phyloP scores from a whole-genome alignment of 2,113 vertebrate genomes.

The Lasiurus cinereus region DNA sequence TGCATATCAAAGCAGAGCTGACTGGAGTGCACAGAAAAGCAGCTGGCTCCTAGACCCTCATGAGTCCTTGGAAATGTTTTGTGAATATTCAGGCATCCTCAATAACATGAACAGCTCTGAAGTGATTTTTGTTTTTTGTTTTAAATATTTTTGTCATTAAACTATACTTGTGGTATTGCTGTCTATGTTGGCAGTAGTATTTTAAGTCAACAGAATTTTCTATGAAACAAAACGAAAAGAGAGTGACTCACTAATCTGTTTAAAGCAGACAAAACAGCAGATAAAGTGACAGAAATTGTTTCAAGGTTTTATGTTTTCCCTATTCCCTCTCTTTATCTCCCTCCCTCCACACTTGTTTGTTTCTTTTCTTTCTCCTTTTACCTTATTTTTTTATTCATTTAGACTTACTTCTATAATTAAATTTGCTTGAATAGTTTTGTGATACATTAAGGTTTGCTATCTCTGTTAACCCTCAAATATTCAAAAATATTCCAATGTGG shows the following conservation, averaged over 20 bases:
- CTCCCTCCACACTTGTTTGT: not conserved
- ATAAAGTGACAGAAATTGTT: conserved; percentile 76
- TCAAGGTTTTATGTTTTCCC: conserved; percentile 60
- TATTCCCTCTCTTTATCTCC: too few species aligned
- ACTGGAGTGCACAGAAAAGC: not conserved
- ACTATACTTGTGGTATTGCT: conserved; percentile 52
- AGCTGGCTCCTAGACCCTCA: not conserved
- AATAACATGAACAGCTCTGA: not conserved
- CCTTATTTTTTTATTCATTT: not conserved
- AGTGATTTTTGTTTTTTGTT: conserved; percentile 32
- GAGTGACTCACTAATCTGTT: conserved; percentile 75
- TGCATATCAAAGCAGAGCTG: not conserved
- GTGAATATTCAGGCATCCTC: not conserved
- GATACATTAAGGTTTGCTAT: conserved; percentile 45
- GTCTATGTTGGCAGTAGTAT: conserved; percentile 65
- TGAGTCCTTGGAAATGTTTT: not conserved
- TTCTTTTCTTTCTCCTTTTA: not conserved
- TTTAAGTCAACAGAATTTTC: conserved; percentile 68
- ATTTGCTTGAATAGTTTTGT: conserved; percentile 21
- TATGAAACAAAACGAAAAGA: conserved; percentile 80
- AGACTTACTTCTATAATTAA: conserved; percentile 55
- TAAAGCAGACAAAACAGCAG: conserved; percentile 81
- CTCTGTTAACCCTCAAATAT: conserved; percentile 25
- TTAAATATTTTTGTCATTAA: conserved; percentile 66
- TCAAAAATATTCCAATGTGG: not conserved